These are phyloP conservation scores for Cecidostiba fungosa DNA, from an alignment of 2,888 invertebrate genomes.

Conservation along the genomic window DNA sequence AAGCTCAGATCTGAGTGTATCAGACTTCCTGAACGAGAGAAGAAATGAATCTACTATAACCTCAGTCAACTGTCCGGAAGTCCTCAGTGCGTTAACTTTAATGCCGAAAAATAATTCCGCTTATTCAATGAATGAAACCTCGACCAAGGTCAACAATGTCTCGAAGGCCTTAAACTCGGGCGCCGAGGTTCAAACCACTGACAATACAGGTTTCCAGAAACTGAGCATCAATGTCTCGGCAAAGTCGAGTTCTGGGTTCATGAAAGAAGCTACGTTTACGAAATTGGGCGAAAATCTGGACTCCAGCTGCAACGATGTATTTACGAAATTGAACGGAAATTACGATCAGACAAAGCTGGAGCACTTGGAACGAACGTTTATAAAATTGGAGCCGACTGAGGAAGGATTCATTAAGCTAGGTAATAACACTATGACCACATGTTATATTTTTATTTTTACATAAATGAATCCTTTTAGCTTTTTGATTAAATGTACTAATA, in stretches of 20 bases:
- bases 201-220: slow-evolving; percentile 76
- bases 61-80: slow-evolving; percentile 74
- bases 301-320: slow-evolving; percentile 69
- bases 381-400: slow-evolving; percentile 74
- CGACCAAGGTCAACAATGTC: slow-evolving; percentile 64
- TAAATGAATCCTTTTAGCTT: not conserved
- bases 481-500: not conserved
- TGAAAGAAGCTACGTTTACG: slow-evolving; percentile 66
- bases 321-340: slow-evolving; percentile 69
- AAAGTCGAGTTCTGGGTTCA: slow-evolving; percentile 61
- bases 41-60: slow-evolving; percentile 66
- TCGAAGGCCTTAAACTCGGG: slow-evolving; percentile 75
- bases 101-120: slow-evolving; percentile 71
- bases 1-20: slow-evolving; percentile 73
- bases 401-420: slow-evolving; percentile 72
- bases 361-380: slow-evolving; percentile 71
- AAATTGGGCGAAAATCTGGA: slow-evolving; percentile 68
- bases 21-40: slow-evolving; percentile 73
- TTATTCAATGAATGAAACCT: slow-evolving; percentile 63
- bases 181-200: slow-evolving; percentile 75
- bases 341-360: slow-evolving; percentile 70
- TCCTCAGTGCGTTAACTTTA: slow-evolving; percentile 76
- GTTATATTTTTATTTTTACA: too few species aligned
- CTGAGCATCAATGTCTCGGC: slow-evolving; percentile 72
- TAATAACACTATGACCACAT: too few species aligned